Conservation (phyloP, 2,113 vertebrate genomes). For the Silurus asotus region DNA sequence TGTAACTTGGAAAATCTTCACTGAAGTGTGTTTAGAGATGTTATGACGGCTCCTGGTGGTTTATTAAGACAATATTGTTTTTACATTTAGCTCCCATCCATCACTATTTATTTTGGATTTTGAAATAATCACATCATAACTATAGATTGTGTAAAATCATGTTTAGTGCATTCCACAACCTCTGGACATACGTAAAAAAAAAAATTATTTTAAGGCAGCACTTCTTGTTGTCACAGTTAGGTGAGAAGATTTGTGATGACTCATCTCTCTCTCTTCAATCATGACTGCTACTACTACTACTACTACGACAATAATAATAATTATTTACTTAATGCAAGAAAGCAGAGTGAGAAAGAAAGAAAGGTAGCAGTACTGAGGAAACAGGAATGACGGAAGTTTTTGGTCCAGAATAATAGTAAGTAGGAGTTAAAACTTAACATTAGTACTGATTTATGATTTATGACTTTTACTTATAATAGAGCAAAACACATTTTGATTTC, state of each 20-base stretch:
- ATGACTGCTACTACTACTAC: too few relatives aligned
- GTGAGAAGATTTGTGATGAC: not conserved
- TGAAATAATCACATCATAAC: not conserved
- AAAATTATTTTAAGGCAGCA: not conserved
- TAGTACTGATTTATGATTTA: not conserved
- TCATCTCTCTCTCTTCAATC: not conserved
- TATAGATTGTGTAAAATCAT: not conserved
- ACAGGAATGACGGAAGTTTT: not conserved
- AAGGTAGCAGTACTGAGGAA: not conserved
- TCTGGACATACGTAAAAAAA: not conserved
- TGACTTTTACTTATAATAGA: not conserved
- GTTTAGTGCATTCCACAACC: not conserved
- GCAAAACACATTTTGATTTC: not conserved
- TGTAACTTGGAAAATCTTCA: not conserved
- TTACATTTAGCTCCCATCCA: not conserved
- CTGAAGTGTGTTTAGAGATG: not conserved
- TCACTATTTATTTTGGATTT: not conserved
- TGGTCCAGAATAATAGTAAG: not conserved
- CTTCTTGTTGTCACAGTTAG: not conserved
- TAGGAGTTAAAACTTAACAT: not conserved
- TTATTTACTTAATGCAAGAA: not conserved
- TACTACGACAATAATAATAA: too few relatives aligned
- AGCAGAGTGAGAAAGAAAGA: not conserved
- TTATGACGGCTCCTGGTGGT: not conserved
- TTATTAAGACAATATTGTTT: not conserved